Percentiles rank a stretch among this genome's conserved stretches.
Conservation (phyloP, 2,797 vertebrate genomes). For the Muscicapa striata region DNA sequence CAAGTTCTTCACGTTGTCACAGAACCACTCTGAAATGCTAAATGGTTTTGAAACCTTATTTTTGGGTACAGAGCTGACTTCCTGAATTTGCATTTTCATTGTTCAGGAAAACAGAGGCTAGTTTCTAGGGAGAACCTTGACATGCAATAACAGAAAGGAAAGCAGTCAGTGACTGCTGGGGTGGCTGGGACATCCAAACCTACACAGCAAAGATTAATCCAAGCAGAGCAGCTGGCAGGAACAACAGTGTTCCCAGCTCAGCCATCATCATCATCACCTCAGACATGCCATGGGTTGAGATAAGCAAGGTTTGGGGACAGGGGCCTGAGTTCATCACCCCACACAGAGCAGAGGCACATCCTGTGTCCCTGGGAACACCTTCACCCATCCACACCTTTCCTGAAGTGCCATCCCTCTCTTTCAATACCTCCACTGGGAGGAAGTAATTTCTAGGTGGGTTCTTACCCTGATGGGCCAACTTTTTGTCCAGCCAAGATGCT, state of each 20-base stretch:
- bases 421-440: background rate
- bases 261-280: background rate
- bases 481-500: background rate
- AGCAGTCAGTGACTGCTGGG: rapidly evolving
- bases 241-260: background rate
- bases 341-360: rapidly evolving
- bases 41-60: conserved; percentile 42
- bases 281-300: background rate
- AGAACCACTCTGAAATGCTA: conserved; percentile 23
- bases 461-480: background rate
- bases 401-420: background rate
- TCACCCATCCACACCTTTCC: background rate
- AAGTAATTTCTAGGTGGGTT: background rate
- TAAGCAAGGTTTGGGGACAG: rapidly evolving
- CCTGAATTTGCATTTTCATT: conserved; percentile 26
- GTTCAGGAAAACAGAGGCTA: background rate
- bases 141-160: background rate
- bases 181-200: background rate
- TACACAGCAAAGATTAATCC: rapidly evolving
- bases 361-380: background rate
- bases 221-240: background rate
- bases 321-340: background rate
- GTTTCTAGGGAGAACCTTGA: conserved; percentile 17
- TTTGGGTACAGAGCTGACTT: conserved; percentile 43
- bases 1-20: conserved; percentile 30